Base-by-base conservation (phyloP, 2,113 vertebrate species). In the Heterochromis multidens region DNA sequence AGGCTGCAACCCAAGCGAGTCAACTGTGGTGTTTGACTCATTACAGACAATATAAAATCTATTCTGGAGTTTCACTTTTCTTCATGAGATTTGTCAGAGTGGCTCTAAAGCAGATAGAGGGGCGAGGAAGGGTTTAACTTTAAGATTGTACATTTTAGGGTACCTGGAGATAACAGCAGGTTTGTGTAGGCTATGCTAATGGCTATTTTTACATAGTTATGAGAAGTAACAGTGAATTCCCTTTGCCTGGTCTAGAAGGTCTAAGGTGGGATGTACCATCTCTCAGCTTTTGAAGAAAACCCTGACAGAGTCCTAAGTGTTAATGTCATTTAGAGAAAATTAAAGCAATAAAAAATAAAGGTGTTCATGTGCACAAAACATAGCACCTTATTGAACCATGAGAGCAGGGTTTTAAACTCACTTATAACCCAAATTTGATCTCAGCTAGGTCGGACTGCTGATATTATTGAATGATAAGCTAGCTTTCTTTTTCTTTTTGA, bases 1-100 rank as follows among this genome's bases (percentile, higher is more conserved):
- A 94, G 94, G 94, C 91, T 90, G 92, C 93, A 91, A 93, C 57
- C 92, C 92, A 90, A 94, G 94, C 94, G 89, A 91, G 88, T 85
- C 90, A 87, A 35, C 90, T 77, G 83, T 84, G 81, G 80, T 56
- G 89, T 91, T 87, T 89, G 90, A 93, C 91, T 94, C 91, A 93
- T 95, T 94, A 95, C 80, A 80, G 80, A 56, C 87, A n/a, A 87
- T 43, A 77, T 57, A 43, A 86, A 88, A 90, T 91, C 85, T 93
- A 92, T 93, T 92, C 59, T 89, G 74, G 92, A 94, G 92, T 94
- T 94, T 87, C 78, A 91, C 91, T 93, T 94, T 84, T 88, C 33
- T 37, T n/a, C 9, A 74, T 74, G 67, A 83, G 88, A 72, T 81
- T 52, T 31, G 63, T 77, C 59, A 12, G 77, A 84, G 81, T 7